Conservation (phyloP, 2,888 invertebrate species). For the Osedax frankpressi region DNA sequence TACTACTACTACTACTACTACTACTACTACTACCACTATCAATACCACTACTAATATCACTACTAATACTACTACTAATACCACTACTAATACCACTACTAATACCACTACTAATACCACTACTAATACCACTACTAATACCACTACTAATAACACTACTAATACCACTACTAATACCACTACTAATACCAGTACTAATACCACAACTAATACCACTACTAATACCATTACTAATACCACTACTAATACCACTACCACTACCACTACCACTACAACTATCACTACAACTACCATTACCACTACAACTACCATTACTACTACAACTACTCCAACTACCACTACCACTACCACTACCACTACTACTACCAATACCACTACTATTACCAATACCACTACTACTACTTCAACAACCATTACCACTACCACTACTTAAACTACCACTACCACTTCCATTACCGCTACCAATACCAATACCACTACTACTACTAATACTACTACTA, state of each 20-base stretch:
- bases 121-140: neutral
- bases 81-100: neutral
- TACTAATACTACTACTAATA: neutral
- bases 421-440: constrained; percentile 18
- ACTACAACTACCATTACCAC: neutral
- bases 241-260: neutral
- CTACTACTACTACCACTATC: neutral
- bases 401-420: neutral
- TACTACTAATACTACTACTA: constrained; percentile 21
- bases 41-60: neutral
- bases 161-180: neutral
- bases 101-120: neutral
- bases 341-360: neutral
- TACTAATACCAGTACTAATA: neutral
- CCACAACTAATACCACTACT: neutral
- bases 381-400: neutral
- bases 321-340: neutral
- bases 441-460: constrained; percentile 19
- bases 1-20: neutral
- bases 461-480: constrained; percentile 20
- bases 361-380: neutral
- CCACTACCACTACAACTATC: neutral
- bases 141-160: neutral
- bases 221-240: neutral
- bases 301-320: neutral